A percentile compares a stretch with the other conserved stretches of the same genome.
Conservation (phyloP, 2,113 vertebrate genomes). For the Ophthalmolycus amberensis region DNA sequence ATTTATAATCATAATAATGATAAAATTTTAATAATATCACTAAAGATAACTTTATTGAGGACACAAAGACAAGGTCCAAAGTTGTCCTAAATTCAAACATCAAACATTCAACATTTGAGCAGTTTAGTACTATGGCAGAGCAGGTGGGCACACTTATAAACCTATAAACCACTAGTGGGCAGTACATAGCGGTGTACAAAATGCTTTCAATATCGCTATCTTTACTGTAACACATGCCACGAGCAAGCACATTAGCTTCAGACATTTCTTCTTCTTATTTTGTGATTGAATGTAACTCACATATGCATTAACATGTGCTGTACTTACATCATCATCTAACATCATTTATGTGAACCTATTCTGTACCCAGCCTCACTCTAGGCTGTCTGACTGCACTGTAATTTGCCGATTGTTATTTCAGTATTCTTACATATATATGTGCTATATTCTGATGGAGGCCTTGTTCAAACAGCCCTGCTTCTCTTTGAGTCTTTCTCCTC, state of each 20-base stretch:
- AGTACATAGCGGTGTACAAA: neutral
- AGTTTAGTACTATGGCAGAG: neutral
- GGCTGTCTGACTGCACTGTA: constrained; percentile 1
- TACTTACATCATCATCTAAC: neutral
- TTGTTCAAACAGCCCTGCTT: constrained; percentile 42
- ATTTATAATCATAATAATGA: neutral
- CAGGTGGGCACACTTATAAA: neutral
- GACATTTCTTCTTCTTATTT: neutral
- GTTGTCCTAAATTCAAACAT: neutral
- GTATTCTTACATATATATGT: neutral
- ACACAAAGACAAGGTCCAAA: neutral
- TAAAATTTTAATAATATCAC: too few relatives aligned
- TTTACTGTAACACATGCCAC: neutral
- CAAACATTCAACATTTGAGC: too few relatives aligned
- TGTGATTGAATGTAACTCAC: neutral
- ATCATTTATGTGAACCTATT: neutral
- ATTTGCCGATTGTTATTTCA: constrained; percentile 11
- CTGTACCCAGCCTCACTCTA: neutral
- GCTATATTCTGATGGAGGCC: constrained; percentile 17
- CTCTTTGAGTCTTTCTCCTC: constrained; percentile 41
- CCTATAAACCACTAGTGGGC: neutral
- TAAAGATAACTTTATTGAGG: neutral
- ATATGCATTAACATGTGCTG: neutral
- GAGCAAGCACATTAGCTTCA: neutral
- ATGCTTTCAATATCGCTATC: neutral